phyloP scores from a whole-genome alignment of 2,797 vertebrate genomes.

The Acropternis orthonyx region DNA sequence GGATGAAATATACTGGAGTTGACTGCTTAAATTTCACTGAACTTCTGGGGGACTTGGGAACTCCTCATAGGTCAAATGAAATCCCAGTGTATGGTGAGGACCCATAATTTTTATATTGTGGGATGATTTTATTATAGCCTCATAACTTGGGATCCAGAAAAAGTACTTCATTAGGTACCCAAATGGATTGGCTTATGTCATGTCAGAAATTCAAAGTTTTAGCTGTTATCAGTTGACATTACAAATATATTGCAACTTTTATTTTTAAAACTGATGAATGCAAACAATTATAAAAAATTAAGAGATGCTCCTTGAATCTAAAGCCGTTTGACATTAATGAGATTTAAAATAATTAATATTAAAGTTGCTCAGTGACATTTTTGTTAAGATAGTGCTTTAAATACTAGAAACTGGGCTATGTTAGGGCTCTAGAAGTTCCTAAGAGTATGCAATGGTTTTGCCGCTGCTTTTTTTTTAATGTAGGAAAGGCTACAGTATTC shows the following conservation, averaged over 20 bases:
- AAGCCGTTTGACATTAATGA: neutral
- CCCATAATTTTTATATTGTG: neutral
- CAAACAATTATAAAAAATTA: neutral
- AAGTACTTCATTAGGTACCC: neutral
- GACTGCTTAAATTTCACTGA: neutral
- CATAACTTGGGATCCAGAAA: neutral
- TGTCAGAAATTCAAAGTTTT: neutral
- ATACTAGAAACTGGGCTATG: neutral
- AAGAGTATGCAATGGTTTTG: neutral
- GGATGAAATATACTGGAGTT: neutral
- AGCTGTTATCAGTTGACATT: neutral
- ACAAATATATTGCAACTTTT: neutral
- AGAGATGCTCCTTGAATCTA: neutral
- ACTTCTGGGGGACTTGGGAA: neutral
- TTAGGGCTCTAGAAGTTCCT: neutral
- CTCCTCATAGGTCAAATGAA: neutral
- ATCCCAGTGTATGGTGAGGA: neutral
- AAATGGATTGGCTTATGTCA: neutral
- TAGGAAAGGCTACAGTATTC: neutral
- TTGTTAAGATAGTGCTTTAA: neutral
- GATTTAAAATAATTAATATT: neutral
- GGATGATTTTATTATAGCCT: neutral
- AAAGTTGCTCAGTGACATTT: neutral
- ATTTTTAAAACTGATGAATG: neutral
- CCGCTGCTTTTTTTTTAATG: neutral